Evolutionary conservation across 2,888 invertebrate species (phyloP).

Genomic region (Dendrolimus houi): DNA sequence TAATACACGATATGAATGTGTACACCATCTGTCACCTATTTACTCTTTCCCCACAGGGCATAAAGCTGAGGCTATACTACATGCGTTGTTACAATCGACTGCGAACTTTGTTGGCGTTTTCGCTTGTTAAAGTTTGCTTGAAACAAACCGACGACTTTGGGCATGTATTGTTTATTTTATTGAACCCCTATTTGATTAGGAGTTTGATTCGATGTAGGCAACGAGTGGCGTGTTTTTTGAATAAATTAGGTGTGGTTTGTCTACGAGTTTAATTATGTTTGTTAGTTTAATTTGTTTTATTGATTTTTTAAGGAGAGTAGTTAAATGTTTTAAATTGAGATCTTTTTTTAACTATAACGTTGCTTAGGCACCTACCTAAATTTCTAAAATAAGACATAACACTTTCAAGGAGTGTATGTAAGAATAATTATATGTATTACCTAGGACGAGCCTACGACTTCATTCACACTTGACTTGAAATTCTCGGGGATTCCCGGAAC

Average conservation of each 20-base stretch:
- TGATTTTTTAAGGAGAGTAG: too few relatives aligned
- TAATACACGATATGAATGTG: too few relatives aligned
- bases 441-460: too few relatives aligned
- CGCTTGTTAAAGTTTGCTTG: conserved; percentile 11
- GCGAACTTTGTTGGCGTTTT: conserved; percentile 19
- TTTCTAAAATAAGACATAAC: too few relatives aligned
- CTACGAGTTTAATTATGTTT: not conserved
- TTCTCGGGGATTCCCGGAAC: too few relatives aligned
- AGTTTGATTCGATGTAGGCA: conserved; percentile 1
- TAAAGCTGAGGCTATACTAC: conserved; percentile 29
- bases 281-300: too few relatives aligned
- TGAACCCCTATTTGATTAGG: conserved; percentile 12
- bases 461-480: too few relatives aligned
- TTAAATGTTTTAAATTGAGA: too few relatives aligned
- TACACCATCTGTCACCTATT: not conserved
- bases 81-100: conserved; percentile 8
- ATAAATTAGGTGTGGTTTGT: not conserved
- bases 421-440: too few relatives aligned
- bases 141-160: conserved; percentile 7
- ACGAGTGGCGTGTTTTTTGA: not conserved
- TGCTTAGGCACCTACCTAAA: too few relatives aligned
- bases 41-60: not conserved
- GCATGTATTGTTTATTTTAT: conserved; percentile 26
- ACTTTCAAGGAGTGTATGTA: too few relatives aligned
- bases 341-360: too few relatives aligned